Base-by-base conservation (phyloP, 2,888 invertebrate species). In the Napeogenes inachia region DNA sequence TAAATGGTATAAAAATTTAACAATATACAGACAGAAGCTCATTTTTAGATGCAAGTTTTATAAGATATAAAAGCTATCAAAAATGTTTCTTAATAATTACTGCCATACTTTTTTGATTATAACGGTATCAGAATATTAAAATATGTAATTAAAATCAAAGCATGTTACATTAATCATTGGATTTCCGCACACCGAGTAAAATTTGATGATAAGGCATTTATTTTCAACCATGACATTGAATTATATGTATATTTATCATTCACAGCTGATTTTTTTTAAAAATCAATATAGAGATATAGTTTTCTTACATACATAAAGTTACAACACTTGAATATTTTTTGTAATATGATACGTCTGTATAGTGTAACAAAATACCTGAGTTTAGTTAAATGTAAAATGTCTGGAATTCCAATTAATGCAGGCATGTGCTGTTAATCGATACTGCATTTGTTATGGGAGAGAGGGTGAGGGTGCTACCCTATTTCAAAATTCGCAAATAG, bases 401-500 rank as follows among this genome's bases (percentile, higher is more conserved):
- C 61, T 61, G 59, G 63, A 63, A 65, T 62, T 54, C 65, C 60
- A 64, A 61, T 66, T 61, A 63, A 61, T 62, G 67, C 63, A 62
- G 45, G 60, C 74, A 73, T 77, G 75, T 77, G 73, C 68, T 70
- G 76, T 81, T 81, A 83, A 89, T 89, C 89, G 84, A 89, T 88
- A 89, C 84, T 88, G 87, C 87, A 88, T 30, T 81, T 80, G 81
- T 79, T 81, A 73, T 74, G 74, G 72, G 67, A 68, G 68, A 68
- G 65, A 62, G 55, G 61, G 73, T 13, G 64, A 74, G 78, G 77
- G 78, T 76, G 70, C 66, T 71, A 86, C 89, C 89, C 88, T 78
- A 73, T 69, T 71, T 75, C 76, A 73, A 82, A 83, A 64, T 82
- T 82, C 71, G 76, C 78, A 67, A 73, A 72, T 74, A 69, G 75